Conservation (phyloP, 2,888 invertebrate species). For the Parnassius glacialis region DNA sequence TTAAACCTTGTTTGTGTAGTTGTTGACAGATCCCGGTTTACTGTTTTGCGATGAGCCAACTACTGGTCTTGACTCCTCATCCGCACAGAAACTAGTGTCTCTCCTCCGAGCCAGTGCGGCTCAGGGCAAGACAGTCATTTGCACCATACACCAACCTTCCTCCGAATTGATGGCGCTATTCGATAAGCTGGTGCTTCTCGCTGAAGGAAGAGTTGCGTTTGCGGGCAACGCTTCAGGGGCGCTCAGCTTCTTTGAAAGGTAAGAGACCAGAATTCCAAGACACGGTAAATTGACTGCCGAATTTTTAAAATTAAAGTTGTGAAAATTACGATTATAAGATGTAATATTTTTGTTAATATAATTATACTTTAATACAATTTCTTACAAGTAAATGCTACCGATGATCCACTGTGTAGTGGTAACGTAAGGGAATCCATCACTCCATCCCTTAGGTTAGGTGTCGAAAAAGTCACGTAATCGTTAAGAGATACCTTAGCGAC, state of each 20-base stretch:
- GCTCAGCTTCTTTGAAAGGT: conserved; percentile 82
- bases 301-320: too few relatives aligned
- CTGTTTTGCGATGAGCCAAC: conserved; percentile 98
- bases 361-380: too few relatives aligned
- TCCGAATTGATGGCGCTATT: conserved; percentile 93
- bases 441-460: too few relatives aligned
- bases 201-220: conserved; percentile 93
- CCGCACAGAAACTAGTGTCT: conserved; percentile 91
- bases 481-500: too few relatives aligned
- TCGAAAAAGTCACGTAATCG: too few relatives aligned
- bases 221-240: conserved; percentile 84
- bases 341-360: too few relatives aligned
- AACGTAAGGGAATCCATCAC: too few relatives aligned
- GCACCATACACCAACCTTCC: conserved; percentile 97
- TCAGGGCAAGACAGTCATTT: conserved; percentile 91
- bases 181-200: conserved; percentile 87
- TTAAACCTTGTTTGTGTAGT: conserved; percentile 59
- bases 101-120: conserved; percentile 86
- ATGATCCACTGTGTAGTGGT: too few relatives aligned
- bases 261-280: conserved; percentile 29
- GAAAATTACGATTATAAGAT: too few relatives aligned
- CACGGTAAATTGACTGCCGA: too few relatives aligned
- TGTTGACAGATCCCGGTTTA: conserved; percentile 93
- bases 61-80: conserved; percentile 95
- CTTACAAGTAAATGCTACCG: too few relatives aligned